A percentile compares a stretch with the other conserved stretches of the same genome.
Evolutionary conservation across 2,888 invertebrate genomes (phyloP).

Genomic region (Cataglyphis albicans): DNA sequence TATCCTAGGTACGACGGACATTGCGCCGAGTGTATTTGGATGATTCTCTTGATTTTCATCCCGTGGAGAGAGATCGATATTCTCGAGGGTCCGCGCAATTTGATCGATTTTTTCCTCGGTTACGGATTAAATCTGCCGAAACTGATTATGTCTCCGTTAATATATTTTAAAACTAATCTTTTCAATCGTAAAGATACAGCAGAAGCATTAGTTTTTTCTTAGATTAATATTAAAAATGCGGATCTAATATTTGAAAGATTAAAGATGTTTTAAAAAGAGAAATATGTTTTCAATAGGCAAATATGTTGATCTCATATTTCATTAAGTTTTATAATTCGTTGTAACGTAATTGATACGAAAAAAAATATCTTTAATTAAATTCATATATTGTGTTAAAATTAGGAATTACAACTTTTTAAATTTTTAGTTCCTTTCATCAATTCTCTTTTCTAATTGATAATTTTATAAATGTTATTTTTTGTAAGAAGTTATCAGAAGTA

Average conservation of each 20-base stretch:
- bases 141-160: neutral
- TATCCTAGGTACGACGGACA: constrained; percentile 68
- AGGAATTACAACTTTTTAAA: neutral
- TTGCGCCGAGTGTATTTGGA: constrained; percentile 19
- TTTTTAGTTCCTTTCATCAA: neutral
- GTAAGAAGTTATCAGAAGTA: neutral
- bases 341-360: neutral
- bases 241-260: neutral
- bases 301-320: neutral
- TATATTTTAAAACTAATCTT: neutral
- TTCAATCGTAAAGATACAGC: neutral
- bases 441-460: neutral
- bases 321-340: neutral
- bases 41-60: constrained; percentile 21
- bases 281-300: neutral
- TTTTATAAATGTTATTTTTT: constrained; percentile 2
- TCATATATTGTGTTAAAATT: neutral
- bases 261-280: neutral
- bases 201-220: neutral
- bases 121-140: neutral
- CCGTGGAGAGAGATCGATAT: constrained; percentile 32
- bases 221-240: neutral
- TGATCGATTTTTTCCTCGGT: constrained; percentile 16
- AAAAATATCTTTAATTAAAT: neutral
- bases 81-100: neutral